Percentiles rank a stretch among this genome's conserved stretches.
Conservation (phyloP, 2,797 vertebrate species). For the Parotocinclus haroldoi region DNA sequence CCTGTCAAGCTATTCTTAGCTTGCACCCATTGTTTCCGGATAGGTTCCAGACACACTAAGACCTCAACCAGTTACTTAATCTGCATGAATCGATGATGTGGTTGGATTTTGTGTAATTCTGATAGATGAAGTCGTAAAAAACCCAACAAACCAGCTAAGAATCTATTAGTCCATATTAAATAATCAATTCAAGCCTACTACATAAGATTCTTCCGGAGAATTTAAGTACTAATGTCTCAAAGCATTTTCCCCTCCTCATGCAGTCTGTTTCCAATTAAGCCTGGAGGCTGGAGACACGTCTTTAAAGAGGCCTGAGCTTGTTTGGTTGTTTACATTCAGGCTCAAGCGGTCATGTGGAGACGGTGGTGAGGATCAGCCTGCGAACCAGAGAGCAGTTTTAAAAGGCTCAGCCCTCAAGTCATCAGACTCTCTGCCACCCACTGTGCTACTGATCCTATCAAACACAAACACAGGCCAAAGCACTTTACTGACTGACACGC, state of each 20-base stretch:
- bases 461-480: slow-evolving; percentile 53
- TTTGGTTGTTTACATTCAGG: slow-evolving; percentile 51
- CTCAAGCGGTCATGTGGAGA: slow-evolving; percentile 34
- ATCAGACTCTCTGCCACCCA: slow-evolving; percentile 46
- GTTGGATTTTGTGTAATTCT: no score
- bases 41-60: no score
- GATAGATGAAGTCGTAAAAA: no score
- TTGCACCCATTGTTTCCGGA: no score
- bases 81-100: no score
- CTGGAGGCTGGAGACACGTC: slow-evolving; percentile 33
- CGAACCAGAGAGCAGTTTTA: slow-evolving; percentile 43
- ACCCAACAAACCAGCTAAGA: no score
- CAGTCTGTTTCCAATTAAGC: slow-evolving; percentile 48
- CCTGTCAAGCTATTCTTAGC: no score
- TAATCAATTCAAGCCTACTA: neutral
- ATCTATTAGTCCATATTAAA: no score
- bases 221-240: slow-evolving; percentile 9
- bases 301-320: slow-evolving; percentile 45
- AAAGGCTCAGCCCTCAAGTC: slow-evolving; percentile 41
- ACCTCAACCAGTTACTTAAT: no score
- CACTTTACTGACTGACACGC: slow-evolving; percentile 48
- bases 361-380: slow-evolving; percentile 28
- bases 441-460: slow-evolving; percentile 51
- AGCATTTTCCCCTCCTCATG: neutral
- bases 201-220: neutral